A percentile compares a stretch with the other conserved stretches of the same genome.
Evolutionary conservation across 2,888 invertebrate species (phyloP).

Genomic region (Neoaliturus tenellus): DNA sequence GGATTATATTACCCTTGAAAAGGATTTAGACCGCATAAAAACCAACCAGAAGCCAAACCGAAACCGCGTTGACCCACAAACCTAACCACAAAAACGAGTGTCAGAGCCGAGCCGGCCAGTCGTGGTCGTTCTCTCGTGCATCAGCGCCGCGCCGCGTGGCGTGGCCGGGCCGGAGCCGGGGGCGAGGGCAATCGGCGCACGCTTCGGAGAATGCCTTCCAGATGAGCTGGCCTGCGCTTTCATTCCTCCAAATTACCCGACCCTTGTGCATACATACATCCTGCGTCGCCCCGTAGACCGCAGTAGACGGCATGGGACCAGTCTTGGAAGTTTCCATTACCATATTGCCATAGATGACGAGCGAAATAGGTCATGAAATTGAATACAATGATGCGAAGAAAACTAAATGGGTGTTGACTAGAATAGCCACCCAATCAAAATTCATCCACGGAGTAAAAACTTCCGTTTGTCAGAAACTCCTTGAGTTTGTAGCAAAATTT

Average conservation of each 20-base stretch:
- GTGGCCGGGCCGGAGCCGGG: neutral
- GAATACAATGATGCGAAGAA: too few species aligned
- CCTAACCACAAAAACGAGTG: slow-evolving; percentile 36
- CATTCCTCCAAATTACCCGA: slow-evolving; percentile 9
- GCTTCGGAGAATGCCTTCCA: neutral
- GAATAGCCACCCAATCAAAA: too few species aligned
- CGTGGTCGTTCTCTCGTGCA: neutral
- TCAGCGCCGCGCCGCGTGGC: neutral
- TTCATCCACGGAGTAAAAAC: too few species aligned
- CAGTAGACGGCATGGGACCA: too few species aligned
- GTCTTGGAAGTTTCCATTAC: neutral
- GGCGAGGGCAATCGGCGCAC: neutral
- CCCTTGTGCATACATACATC: too few species aligned
- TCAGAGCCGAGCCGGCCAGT: neutral
- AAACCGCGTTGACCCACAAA: slow-evolving; percentile 31
- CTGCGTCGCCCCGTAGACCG: too few species aligned
- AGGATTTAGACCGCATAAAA: neutral
- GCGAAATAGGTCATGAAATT: neutral
- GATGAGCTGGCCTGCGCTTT: neutral
- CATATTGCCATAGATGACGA: neutral
- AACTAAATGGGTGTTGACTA: too few species aligned
- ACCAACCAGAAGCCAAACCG: neutral
- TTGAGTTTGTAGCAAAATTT: too few species aligned
- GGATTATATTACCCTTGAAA: too few species aligned
- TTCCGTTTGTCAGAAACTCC: too few species aligned